Percentiles rank a stretch among this genome's conserved stretches.
These are phyloP conservation scores for Sebastes alutus DNA, from an alignment of 2,797 vertebrate genomes.

Conservation along the genomic window DNA sequence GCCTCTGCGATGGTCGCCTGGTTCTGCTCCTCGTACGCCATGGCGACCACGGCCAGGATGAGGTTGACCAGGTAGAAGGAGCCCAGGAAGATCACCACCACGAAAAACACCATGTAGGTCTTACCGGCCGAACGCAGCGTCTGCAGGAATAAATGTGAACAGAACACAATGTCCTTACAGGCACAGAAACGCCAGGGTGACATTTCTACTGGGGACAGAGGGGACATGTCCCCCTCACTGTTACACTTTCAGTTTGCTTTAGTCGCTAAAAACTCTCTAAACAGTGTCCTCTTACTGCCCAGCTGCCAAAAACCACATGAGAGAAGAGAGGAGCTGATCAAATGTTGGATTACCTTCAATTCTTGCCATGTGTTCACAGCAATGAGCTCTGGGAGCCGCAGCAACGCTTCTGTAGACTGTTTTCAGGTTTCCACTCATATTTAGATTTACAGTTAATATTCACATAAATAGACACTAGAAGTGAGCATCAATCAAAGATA, in stretches of 20 bases:
- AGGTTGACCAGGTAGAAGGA: constrained; percentile 98
- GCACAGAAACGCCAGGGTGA: neutral
- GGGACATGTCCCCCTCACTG: neutral
- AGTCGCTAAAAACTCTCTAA: neutral
- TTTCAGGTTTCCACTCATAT: neutral
- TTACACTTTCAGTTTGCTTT: neutral
- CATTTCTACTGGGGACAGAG: neutral
- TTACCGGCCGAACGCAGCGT: constrained; percentile 95
- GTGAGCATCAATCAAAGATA: neutral
- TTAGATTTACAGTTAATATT: neutral
- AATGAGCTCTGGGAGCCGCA: neutral
- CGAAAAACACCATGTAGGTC: constrained; percentile 99
- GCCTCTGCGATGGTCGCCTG: constrained; percentile 97
- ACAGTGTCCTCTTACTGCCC: no score
- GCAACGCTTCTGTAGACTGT: neutral
- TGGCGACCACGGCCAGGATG: constrained; percentile 97
- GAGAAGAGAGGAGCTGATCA: neutral
- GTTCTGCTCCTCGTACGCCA: constrained; percentile 99
- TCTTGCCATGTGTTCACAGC: neutral
- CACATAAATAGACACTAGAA: neutral
- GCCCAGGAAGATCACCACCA: constrained; percentile 97
- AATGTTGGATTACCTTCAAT: neutral
- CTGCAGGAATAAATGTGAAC: constrained; percentile 64
- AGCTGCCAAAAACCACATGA: neutral
- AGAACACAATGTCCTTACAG: neutral